Base-by-base conservation (phyloP, 1,140 invertebrate genomes). In the Drosophila novamexicana region DNA sequence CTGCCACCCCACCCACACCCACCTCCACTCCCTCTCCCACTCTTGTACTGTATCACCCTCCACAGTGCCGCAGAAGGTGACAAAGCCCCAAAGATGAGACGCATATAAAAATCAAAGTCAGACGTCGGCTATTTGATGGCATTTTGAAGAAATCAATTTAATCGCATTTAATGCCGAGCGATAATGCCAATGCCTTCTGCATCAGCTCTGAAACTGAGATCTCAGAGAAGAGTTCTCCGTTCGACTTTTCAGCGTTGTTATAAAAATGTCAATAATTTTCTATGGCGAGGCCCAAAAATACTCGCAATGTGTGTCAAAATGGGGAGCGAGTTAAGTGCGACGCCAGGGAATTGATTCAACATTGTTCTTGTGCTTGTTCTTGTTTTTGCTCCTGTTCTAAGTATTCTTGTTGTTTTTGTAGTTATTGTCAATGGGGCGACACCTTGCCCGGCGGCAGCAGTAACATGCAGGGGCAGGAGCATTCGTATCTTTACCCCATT, bases 241-340 rank as follows among this genome's bases (percentile, higher is more conserved):
- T 29, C 22, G 22, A 29, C 40, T 58, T 47, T 75, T 49, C 32
- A 77, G 45, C 59, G 50, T 61, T 59, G 61, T 72, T 80, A 84
- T 88, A 84, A 75, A 90, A 88, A 81, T 88, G 79, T 84, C 74
- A 84, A 89, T 84, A 90, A 89, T 89, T 84, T 79, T 49, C 58
- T 47, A 68, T 37, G 47, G 59, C 29, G 53, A 67, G 22, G 52
- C n/a, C 62, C 77, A 74, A 80, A 83, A 83, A 79, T 82, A 79
- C 63, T 50, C 10, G 29, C 64, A 61, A 72, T 70, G 75, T 63
- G 56, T 71, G 77, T 75, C 64, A 69, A 54, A 50, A 16, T 47
- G 53, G 63, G 58, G 54, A 75, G 58, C 37, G 59, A 80, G 75
- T 81, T 88, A 88, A 88, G 77, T 89, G 84, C 77, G 77, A 47